Conservation (phyloP, 2,113 vertebrate species). For the Oreotrochilus melanogaster region DNA sequence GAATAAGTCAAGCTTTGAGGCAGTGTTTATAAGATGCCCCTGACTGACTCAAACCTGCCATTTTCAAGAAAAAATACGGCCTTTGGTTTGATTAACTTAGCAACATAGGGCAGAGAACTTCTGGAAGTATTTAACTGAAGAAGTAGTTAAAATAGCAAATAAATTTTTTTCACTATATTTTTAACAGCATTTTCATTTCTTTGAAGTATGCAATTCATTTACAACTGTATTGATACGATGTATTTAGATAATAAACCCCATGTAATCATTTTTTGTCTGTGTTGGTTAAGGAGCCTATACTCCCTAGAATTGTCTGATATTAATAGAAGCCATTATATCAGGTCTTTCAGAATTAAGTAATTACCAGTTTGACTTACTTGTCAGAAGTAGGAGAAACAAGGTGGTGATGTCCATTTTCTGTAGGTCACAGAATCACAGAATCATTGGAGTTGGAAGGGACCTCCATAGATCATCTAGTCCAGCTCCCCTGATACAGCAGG, state of each 20-base stretch:
- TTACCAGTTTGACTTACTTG: not conserved
- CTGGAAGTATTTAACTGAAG: not conserved
- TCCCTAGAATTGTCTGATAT: not conserved
- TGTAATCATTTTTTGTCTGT: not conserved
- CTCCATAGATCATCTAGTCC: no score
- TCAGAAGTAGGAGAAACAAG: not conserved
- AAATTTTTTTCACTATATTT: not conserved
- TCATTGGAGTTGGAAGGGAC: no score
- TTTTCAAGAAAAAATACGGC: not conserved
- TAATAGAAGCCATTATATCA: not conserved
- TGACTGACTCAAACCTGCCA: not conserved
- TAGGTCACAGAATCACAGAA: not conserved
- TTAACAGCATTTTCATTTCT: not conserved
- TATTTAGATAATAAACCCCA: not conserved
- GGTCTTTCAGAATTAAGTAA: not conserved
- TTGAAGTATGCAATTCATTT: not conserved
- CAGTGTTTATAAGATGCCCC: not conserved
- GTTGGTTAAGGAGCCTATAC: not conserved
- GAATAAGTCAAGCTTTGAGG: not conserved
- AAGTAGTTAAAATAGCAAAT: not conserved
- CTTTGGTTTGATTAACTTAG: not conserved
- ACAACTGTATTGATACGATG: not conserved
- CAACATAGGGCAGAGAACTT: not conserved
- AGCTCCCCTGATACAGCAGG: no score
- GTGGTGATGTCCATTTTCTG: not conserved